Conservation (phyloP, 2,797 vertebrate species). For the Hypotaenidia okinawae region DNA sequence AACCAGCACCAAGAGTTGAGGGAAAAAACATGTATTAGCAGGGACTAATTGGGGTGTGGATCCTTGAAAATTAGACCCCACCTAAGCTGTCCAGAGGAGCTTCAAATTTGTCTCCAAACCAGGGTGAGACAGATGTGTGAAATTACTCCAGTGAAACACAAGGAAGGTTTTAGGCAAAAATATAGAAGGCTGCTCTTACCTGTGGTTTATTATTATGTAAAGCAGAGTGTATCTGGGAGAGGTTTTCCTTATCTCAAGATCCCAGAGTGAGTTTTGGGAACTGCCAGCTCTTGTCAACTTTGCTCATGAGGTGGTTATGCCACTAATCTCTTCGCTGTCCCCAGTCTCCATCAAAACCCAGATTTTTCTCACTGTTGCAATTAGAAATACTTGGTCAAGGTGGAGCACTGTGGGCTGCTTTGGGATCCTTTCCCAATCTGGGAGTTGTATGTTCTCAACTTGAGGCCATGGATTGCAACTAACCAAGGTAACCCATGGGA, state of each 20-base stretch:
- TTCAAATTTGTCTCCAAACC: neutral
- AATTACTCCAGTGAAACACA: neutral
- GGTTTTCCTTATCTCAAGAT: neutral
- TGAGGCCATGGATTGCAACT: neutral
- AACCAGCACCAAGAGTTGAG: neutral
- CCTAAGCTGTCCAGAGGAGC: neutral
- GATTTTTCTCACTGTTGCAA: neutral
- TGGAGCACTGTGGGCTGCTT: neutral
- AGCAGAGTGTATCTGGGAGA: conserved; percentile 8
- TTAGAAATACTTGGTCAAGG: neutral
- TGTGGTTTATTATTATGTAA: neutral
- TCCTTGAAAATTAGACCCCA: neutral
- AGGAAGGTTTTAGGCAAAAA: neutral
- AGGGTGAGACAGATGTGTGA: neutral
- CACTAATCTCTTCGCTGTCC: neutral
- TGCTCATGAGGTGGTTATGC: conserved; percentile 34
- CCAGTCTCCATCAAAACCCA: neutral
- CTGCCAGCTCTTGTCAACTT: conserved; percentile 40
- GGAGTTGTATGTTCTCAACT: neutral
- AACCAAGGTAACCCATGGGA: neutral
- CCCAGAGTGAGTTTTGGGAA: conserved; percentile 47
- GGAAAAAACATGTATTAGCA: neutral
- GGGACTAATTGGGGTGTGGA: neutral
- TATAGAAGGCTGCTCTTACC: neutral
- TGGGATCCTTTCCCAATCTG: neutral